Conservation (phyloP, 2,888 invertebrate genomes). For the Aquatica leii region DNA sequence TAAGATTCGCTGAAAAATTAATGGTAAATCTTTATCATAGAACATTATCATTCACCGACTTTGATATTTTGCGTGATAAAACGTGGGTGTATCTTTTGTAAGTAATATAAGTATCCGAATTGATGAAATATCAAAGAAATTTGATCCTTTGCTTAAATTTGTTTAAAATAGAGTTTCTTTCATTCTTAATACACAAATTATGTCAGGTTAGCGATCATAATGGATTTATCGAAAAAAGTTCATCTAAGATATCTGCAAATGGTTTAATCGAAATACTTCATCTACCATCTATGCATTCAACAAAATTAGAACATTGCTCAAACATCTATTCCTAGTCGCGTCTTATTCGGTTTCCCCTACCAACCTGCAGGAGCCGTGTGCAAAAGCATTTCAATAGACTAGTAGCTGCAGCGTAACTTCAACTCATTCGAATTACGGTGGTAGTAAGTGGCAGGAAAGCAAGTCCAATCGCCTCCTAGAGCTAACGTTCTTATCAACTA, state of each 20-base stretch:
- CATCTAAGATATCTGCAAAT: slow-evolving; percentile 55
- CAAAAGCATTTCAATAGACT: slow-evolving; percentile 68
- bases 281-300: slow-evolving; percentile 58
- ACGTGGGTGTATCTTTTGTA: slow-evolving; percentile 5
- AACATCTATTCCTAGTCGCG: slow-evolving; percentile 61
- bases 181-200: too few relatives aligned
- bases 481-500: slow-evolving; percentile 53
- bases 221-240: not conserved
- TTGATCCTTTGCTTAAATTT: too few relatives aligned
- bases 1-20: slow-evolving; percentile 2
- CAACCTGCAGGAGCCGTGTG: slow-evolving; percentile 64
- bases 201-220: too few relatives aligned
- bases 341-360: slow-evolving; percentile 40
- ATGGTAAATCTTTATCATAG: slow-evolving; percentile 1
- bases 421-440: slow-evolving; percentile 69
- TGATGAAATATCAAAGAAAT: too few relatives aligned
- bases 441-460: slow-evolving; percentile 66
- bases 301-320: slow-evolving; percentile 65
- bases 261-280: slow-evolving; percentile 58
- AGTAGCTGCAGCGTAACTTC: slow-evolving; percentile 61
- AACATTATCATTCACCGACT: not conserved
- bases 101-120: not conserved
- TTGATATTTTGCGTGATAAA: not conserved
- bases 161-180: too few relatives aligned
- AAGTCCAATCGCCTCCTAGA: slow-evolving; percentile 50